Base-by-base conservation (phyloP, 2,113 vertebrate genomes). In the Rousettus leschenaultii region DNA sequence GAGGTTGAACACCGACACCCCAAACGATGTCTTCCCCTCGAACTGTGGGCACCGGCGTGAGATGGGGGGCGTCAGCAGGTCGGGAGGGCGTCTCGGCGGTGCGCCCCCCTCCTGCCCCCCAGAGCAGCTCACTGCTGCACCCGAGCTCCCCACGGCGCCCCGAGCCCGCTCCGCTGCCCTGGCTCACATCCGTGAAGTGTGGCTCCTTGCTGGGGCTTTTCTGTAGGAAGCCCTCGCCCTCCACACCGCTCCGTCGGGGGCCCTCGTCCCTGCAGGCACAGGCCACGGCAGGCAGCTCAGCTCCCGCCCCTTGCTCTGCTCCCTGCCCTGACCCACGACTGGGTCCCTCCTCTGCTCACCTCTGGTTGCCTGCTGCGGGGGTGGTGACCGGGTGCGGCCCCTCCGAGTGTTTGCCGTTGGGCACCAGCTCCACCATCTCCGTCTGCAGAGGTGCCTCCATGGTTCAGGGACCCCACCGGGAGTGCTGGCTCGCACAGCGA, bases 1-100 rank as follows among this genome's bases (percentile, higher is more conserved):
- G 97, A 99, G 98, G 98, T 99, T 99, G 98, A 99, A 99, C 95
- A 99, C 99, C 0, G 99, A 99, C 99, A 99, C 99, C 91, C 99
- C 99, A 0, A 99, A 99, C 0, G 99, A 99, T 0, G 99, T 99
- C 98, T 99, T 99, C 96, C 99, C 99, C 98, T 99, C 99, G 26
- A 99, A 99, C 99, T 99, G 97, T 13, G 10, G 77, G 66, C 18
- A 91, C 68, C 86, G 59, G 53, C 77, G 1, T 0, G 86, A 90
- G 38, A 84, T 0, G 24, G 61, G 26, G 2, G 13, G 1, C 28
- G 28, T 84, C 43, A 91, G 66, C 24, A 43, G 48, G 28, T 12
- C 1, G 0, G 6, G 66, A 38, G 80, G 33, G 13, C 24, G 7
- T 38, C 19, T 1, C 59, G 33, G 51, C 1, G n/a, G n/a, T n/a